Evolutionary conservation across 2,113 vertebrate species (phyloP).

Genomic region (Bubo bubo): DNA sequence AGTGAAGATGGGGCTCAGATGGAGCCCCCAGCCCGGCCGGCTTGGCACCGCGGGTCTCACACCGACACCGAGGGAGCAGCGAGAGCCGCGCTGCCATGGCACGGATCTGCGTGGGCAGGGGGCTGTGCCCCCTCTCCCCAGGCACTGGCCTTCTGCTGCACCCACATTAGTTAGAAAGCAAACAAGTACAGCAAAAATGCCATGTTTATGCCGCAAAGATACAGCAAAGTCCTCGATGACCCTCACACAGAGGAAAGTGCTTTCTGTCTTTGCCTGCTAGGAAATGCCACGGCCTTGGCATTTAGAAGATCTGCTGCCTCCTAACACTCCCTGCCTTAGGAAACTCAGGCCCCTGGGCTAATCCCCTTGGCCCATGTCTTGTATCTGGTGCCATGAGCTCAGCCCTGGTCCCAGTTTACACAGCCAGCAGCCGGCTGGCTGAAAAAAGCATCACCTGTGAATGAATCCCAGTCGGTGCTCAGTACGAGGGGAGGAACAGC

Average conservation of each 20-base stretch:
- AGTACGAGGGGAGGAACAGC: neutral
- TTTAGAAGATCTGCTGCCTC: constrained; percentile 14
- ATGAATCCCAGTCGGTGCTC: neutral
- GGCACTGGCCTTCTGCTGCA: neutral
- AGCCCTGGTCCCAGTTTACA: neutral
- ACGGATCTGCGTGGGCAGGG: rapidly evolving
- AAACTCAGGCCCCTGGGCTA: neutral
- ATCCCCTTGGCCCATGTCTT: constrained; percentile 17
- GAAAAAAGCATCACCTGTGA: neutral
- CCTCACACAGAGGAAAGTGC: neutral
- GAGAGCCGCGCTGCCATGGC: neutral
- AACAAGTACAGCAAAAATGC: neutral
- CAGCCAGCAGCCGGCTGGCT: constrained; percentile 4
- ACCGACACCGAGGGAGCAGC: neutral
- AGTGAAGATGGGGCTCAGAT: rapidly evolving
- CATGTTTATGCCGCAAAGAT: neutral
- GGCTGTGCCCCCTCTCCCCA: no score
- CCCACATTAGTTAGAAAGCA: rapidly evolving
- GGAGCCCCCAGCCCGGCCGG: neutral
- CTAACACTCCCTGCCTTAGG: neutral
- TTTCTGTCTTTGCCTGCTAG: neutral
- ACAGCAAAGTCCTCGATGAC: neutral
- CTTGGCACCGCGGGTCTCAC: rapidly evolving
- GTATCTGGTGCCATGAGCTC: neutral
- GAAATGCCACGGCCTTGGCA: constrained; percentile 64